Conservation (phyloP, 2,888 invertebrate species). For the Nephrocerus scutellatus region DNA sequence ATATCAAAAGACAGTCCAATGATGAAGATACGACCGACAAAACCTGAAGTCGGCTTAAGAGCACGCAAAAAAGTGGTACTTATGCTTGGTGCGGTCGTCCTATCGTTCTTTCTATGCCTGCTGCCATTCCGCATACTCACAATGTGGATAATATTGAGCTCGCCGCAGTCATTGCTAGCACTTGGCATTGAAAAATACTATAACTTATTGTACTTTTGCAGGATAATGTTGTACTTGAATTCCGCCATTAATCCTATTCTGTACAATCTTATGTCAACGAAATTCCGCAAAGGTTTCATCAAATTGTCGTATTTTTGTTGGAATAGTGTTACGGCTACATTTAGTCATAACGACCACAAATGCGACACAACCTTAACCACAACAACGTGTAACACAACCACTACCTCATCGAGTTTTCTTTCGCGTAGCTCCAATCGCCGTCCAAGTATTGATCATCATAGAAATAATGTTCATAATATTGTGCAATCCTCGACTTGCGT, state of each 20-base stretch:
- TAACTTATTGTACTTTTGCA: slow-evolving; percentile 72
- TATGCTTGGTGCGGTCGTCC: slow-evolving; percentile 79
- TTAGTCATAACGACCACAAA: too few species aligned
- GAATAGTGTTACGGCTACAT: too few species aligned
- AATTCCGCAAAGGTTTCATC: slow-evolving; percentile 75
- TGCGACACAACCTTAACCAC: slow-evolving; percentile 59
- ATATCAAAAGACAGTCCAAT: slow-evolving; percentile 60
- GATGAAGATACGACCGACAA: slow-evolving; percentile 61
- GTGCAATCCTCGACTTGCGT: too few species aligned
- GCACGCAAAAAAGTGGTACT: slow-evolving; percentile 76
- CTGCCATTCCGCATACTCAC: slow-evolving; percentile 79
- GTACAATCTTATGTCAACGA: slow-evolving; percentile 88
- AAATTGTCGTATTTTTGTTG: too few species aligned
- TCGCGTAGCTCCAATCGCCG: slow-evolving; percentile 56
- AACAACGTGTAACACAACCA: slow-evolving; percentile 47
- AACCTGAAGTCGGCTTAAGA: slow-evolving; percentile 64
- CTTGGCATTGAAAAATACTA: slow-evolving; percentile 74
- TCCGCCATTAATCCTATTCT: slow-evolving; percentile 85
- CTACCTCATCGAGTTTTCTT: slow-evolving; percentile 53
- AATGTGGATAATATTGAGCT: slow-evolving; percentile 72
- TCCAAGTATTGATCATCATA: slow-evolving; percentile 49
- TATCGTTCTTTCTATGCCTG: slow-evolving; percentile 81
- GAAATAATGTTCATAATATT: too few species aligned
- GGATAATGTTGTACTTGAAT: slow-evolving; percentile 82
- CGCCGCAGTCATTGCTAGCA: slow-evolving; percentile 59